Conservation (phyloP, 2,888 invertebrate genomes). For the Norana najaformis region DNA sequence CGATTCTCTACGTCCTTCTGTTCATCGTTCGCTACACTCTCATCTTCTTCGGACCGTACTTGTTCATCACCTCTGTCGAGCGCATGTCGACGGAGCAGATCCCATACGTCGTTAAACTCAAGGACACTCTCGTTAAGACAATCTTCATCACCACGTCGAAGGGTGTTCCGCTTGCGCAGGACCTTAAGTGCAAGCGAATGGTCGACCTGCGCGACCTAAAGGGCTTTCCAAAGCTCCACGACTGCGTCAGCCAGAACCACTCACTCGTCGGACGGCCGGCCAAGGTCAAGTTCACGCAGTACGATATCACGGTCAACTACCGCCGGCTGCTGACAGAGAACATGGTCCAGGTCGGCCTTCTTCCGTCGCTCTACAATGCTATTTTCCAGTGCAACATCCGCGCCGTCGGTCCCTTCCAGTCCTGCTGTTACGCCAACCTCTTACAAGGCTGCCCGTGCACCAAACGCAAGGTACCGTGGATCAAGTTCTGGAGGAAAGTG, state of each 20-base stretch:
- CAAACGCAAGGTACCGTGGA: not conserved
- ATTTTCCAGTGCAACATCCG: constrained; percentile 54
- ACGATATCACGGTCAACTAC: constrained; percentile 43
- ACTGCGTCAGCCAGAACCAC: not conserved
- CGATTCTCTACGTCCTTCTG: constrained; percentile 54
- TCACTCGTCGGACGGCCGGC: constrained; percentile 26
- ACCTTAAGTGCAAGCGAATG: not conserved
- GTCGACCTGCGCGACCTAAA: constrained; percentile 26
- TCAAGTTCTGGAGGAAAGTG: not conserved
- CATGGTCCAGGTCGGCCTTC: constrained; percentile 43
- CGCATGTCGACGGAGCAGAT: constrained; percentile 35
- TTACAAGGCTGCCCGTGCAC: not conserved
- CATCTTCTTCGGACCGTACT: constrained; percentile 55
- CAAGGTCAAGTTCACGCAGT: constrained; percentile 38
- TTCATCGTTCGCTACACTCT: constrained; percentile 51
- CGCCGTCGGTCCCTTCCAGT: constrained; percentile 52
- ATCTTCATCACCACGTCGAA: not conserved
- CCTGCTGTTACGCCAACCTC: constrained; percentile 49
- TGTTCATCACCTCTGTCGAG: constrained; percentile 54
- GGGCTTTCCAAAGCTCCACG: constrained; percentile 32
- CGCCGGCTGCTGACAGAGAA: constrained; percentile 44
- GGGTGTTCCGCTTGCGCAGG: not conserved
- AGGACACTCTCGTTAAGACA: not conserved
- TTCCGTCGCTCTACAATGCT: constrained; percentile 31
- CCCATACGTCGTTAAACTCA: constrained; percentile 50